These are phyloP conservation scores for Drosophila algonquin DNA, from an alignment of 2,888 invertebrate genomes.

Conservation along the genomic window DNA sequence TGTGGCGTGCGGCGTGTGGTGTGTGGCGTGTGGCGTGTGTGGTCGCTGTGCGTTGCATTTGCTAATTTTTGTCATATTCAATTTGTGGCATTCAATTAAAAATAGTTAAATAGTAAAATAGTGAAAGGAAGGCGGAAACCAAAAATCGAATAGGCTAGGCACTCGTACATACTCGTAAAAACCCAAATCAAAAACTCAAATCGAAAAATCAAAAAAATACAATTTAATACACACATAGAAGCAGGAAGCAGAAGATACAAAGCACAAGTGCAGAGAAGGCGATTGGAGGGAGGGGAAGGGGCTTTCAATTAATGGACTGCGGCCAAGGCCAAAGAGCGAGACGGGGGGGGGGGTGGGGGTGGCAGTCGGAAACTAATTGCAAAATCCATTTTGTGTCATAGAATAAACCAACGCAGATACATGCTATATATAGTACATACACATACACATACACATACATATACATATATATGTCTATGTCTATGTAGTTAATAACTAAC, in stretches of 20 bases:
- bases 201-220: background rate
- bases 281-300: conserved; percentile 12
- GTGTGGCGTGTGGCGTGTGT: conserved; percentile 2
- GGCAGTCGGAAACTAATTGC: conserved; percentile 30
- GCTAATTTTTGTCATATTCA: conserved; percentile 54
- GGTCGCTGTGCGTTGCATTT: conserved; percentile 26
- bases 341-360: background rate
- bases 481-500: conserved; percentile 41
- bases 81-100: conserved; percentile 67
- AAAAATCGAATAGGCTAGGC: conserved; percentile 27
- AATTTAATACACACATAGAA: background rate
- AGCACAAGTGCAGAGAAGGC: conserved; percentile 5
- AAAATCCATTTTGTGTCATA: conserved; percentile 24
- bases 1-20: background rate
- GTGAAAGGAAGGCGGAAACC: conserved; percentile 49
- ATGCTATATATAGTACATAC: background rate
- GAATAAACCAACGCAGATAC: conserved; percentile 9
- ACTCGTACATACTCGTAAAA: conserved; percentile 16
- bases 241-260: conserved; percentile 7
- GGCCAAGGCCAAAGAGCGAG: conserved; percentile 28
- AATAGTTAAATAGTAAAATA: conserved; percentile 33
- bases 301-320: conserved; percentile 67
- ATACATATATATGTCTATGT: background rate
- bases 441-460: conserved; percentile 8
- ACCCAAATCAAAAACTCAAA: background rate